Evolutionary conservation across 2,113 vertebrate species (phyloP), one percentile per base, ranked within the genome.

Genomic region (Verasper variegatus): DNA sequence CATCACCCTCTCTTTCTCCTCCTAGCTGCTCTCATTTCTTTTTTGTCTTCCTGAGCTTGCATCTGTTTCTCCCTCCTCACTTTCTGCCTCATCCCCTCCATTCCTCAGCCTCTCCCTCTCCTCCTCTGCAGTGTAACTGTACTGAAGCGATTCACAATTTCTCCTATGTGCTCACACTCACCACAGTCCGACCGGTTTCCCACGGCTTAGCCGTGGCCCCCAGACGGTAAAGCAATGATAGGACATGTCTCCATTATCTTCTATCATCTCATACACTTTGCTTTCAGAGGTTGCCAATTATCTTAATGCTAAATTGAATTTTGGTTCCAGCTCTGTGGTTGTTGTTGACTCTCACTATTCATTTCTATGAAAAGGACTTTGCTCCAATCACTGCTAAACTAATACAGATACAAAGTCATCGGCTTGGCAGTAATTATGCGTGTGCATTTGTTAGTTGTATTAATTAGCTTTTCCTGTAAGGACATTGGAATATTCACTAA

Each of bases 291-390:
- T 83, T 78, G 56, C 87, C 84, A 90, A 92, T 93, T 89, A 93
- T 91, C 81, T 66, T 82, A 87, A 87, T 92, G 84, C 86, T 89
- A 91, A 92, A 88, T 92, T 91, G 78, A 91, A 92, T 92, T 91
- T 84, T 78, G 18, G 89, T 92, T 92, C 88, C 84, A 78, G 86
- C 76, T 75, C 81, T 81, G 78, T 91, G 84, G 81, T 86, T 91
- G 88, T 89, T 91, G 89, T 88, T 84, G 86, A 88, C 88, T 83
- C 74, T 80, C 59, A 71, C 84, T 75, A 92, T 90, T 86, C 76
- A 88, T 85, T 91, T 85, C 85, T 82, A 78, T 89, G 59, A 87
- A 89, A 84, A 80, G 52, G 42, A 83, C 77, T 88, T 90, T 88
- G 69, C 87, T 83, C 79, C 86, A 81, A 89, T 92, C 80, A 81